A percentile compares a stretch with the other conserved stretches of the same genome.
phyloP scores from a whole-genome alignment of 2,888 invertebrate species.

The Adelphocoris suturalis region DNA sequence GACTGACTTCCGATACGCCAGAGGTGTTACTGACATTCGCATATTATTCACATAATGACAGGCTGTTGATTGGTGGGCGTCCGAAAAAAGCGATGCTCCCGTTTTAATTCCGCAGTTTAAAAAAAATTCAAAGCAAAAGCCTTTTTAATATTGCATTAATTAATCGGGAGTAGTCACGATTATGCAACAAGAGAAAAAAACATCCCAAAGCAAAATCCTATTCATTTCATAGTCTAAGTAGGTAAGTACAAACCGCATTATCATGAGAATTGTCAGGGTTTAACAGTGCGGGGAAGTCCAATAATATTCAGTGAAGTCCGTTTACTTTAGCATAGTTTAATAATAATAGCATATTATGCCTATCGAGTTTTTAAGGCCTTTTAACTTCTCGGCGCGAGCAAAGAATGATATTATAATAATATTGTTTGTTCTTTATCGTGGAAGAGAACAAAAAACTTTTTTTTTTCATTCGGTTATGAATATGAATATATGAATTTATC shows the following conservation, averaged over 20 bases:
- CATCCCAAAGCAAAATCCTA: not conserved
- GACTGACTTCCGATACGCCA: no score
- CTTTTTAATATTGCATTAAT: not conserved
- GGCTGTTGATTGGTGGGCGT: not conserved
- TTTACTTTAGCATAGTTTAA: slow-evolving; percentile 40
- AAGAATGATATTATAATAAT: not conserved
- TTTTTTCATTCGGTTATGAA: not conserved
- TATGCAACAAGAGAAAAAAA: not conserved
- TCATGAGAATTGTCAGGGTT: not conserved
- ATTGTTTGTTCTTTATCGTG: not conserved
- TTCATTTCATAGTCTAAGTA: not conserved
- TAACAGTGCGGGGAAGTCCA: not conserved
- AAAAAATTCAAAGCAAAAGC: not conserved
- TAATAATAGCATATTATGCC: not conserved
- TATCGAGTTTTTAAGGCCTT: not conserved
- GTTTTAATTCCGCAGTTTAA: not conserved
- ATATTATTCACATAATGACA: not conserved
- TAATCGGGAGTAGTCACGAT: not conserved
- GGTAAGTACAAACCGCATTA: not conserved
- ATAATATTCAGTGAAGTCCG: not conserved
- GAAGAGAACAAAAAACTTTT: not conserved
- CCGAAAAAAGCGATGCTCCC: not conserved
- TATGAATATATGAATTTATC: not conserved
- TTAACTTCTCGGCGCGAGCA: not conserved
- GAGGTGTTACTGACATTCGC: not conserved